phyloP scores from a whole-genome alignment of 2,797 vertebrate genomes.

The Molothrus aeneus region DNA sequence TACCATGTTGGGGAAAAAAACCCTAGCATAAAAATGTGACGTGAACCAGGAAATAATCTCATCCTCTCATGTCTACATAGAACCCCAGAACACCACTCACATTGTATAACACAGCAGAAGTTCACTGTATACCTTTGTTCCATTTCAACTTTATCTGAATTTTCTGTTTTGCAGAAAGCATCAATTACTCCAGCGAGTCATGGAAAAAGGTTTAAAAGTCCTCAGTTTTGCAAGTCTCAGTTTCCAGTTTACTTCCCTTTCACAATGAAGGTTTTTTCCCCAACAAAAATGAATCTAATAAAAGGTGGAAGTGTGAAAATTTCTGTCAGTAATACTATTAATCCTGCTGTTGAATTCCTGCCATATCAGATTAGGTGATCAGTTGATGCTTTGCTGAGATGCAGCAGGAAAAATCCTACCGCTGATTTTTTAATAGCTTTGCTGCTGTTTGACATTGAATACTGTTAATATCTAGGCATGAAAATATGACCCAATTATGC shows the following conservation, averaged over 20 bases:
- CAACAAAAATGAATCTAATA: background rate
- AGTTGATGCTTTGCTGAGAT: background rate
- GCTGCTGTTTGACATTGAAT: background rate
- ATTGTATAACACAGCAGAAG: background rate
- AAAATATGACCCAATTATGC: background rate
- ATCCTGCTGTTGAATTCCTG: background rate
- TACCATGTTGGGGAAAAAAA: fast-evolving
- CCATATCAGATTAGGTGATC: background rate
- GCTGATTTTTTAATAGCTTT: background rate
- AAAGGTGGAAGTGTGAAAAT: background rate
- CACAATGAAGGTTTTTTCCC: background rate
- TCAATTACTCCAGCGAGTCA: background rate
- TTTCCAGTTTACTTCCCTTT: background rate
- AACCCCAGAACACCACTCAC: background rate
- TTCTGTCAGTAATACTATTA: background rate
- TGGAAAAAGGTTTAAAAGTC: background rate
- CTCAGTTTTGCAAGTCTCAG: background rate
- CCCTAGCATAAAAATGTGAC: background rate
- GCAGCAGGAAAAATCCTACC: background rate
- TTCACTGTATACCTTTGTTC: background rate
- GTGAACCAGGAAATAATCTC: background rate
- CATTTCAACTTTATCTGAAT: background rate
- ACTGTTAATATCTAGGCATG: background rate
- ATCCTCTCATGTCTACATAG: background rate
- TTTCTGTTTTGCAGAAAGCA: background rate